These are phyloP conservation scores for Scytalopus superciliaris DNA, from an alignment of 2,113 vertebrate genomes.

Conservation along the genomic window DNA sequence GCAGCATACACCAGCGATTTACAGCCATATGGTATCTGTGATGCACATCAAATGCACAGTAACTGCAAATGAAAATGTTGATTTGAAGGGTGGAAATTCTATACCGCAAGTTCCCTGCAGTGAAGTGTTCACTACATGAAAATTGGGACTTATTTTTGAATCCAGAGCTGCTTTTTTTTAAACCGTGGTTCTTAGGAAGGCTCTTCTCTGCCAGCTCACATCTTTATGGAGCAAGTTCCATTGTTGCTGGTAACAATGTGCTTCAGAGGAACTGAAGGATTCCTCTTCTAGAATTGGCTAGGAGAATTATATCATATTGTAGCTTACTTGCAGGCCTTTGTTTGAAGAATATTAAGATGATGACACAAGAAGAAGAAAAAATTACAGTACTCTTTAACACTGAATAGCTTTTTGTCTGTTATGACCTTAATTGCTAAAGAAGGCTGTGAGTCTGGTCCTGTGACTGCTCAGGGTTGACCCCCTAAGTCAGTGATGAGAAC, in stretches of 20 bases:
- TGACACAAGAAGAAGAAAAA: slow-evolving; percentile 22
- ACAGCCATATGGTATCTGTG: fast-evolving
- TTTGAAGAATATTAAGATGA: slow-evolving; percentile 4
- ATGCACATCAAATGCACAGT: neutral
- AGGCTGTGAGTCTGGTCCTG: neutral
- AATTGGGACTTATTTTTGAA: neutral
- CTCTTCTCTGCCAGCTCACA: neutral
- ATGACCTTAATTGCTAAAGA: neutral
- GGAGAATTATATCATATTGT: neutral
- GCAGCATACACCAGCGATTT: neutral
- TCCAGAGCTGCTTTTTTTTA: neutral
- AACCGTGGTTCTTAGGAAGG: neutral
- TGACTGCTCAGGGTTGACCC: neutral
- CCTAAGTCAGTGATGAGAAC: neutral
- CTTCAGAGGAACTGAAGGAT: slow-evolving; percentile 35
- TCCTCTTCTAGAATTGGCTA: neutral
- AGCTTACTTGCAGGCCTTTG: slow-evolving; percentile 19
- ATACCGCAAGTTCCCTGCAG: neutral
- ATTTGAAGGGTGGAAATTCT: neutral
- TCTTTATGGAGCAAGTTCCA: neutral
- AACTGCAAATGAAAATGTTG: neutral
- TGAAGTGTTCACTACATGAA: neutral
- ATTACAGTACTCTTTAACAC: neutral
- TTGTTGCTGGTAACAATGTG: slow-evolving; percentile 42
- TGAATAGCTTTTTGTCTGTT: slow-evolving; percentile 14